phyloP scores from a whole-genome alignment of 2,888 invertebrate genomes.

The Drosophila anceps region DNA sequence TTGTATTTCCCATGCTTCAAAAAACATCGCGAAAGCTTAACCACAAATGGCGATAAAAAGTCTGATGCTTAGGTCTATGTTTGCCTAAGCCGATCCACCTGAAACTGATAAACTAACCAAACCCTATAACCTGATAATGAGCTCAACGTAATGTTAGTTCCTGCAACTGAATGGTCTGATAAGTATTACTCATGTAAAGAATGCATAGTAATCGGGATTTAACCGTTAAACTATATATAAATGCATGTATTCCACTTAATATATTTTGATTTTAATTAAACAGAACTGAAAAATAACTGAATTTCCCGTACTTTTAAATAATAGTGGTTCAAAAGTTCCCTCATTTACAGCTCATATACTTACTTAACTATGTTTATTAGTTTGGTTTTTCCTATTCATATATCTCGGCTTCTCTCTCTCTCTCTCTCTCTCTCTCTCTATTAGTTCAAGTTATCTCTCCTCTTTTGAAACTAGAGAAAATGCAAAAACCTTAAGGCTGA shows the following conservation, averaged over 20 bases:
- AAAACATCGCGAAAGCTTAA: slow-evolving; percentile 48
- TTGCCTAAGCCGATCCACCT: slow-evolving; percentile 32
- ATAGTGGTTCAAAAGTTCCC: no score
- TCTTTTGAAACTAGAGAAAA: no score
- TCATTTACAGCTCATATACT: no score
- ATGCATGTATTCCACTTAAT: background rate
- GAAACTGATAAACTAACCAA: slow-evolving; percentile 43
- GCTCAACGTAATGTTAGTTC: slow-evolving; percentile 45
- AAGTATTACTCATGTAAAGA: slow-evolving; percentile 67
- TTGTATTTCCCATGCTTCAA: slow-evolving; percentile 86
- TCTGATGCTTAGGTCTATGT: slow-evolving; percentile 52
- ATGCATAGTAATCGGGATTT: slow-evolving; percentile 65
- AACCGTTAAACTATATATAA: slow-evolving; percentile 39
- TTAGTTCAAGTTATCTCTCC: no score
- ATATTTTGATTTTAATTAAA: slow-evolving; percentile 16
- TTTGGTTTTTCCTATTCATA: no score
- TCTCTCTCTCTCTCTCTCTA: no score
- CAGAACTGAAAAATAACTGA: slow-evolving; percentile 8
- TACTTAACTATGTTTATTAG: no score
- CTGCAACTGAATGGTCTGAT: slow-evolving; percentile 77
- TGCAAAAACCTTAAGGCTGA: no score
- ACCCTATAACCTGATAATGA: slow-evolving; percentile 69
- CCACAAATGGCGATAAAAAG: slow-evolving; percentile 46
- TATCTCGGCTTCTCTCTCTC: no score
- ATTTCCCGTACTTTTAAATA: no score